phyloP scores from a whole-genome alignment of 2,888 invertebrate genomes.

The Stomorhina lunata region DNA sequence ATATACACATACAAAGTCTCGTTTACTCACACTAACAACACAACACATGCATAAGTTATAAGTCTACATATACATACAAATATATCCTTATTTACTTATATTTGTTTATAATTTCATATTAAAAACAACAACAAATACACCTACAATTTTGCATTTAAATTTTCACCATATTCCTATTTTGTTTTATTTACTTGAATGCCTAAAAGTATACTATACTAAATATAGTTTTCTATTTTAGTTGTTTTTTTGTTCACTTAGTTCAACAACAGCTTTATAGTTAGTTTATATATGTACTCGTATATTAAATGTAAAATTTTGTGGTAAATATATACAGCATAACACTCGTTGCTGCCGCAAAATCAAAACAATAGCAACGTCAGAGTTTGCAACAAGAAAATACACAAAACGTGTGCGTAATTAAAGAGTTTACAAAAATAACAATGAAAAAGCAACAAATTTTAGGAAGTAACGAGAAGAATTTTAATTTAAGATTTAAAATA shows the following conservation, averaged over 20 bases:
- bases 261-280: slow-evolving; percentile 5
- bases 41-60: no score
- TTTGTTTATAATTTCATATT: slow-evolving; percentile 42
- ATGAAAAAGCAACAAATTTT: no score
- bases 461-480: no score
- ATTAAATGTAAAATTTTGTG: slow-evolving; percentile 16
- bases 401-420: slow-evolving; percentile 21
- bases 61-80: slow-evolving; percentile 16
- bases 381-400: neutral
- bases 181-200: slow-evolving; percentile 22
- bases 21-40: slow-evolving; percentile 41
- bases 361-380: slow-evolving; percentile 40
- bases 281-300: no score
- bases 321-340: slow-evolving; percentile 1
- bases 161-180: neutral
- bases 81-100: slow-evolving; percentile 31
- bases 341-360: slow-evolving; percentile 36
- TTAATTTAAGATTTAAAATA: no score
- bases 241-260: slow-evolving; percentile 1
- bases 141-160: neutral
- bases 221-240: slow-evolving; percentile 5
- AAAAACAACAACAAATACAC: neutral
- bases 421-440: neutral
- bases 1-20: neutral
- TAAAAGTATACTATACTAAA: slow-evolving; percentile 27